Evolutionary conservation across 2,888 invertebrate species (phyloP), one percentile per base, ranked within the genome.

Genomic region (Boloria euphrosyne): DNA sequence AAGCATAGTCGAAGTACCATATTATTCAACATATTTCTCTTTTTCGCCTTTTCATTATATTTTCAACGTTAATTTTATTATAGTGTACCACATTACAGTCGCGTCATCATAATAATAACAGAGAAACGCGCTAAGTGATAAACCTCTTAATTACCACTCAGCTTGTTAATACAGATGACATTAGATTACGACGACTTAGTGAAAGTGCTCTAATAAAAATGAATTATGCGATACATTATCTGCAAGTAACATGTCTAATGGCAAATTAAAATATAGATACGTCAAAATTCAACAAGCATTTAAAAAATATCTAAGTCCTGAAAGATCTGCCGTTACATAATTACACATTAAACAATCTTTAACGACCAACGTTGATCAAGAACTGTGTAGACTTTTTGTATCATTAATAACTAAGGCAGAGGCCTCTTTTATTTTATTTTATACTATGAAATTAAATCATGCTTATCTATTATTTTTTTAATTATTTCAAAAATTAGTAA

Each of bases 71-170:
- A 0, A 49, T 38, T 59, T 59, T 59, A 57, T 22, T 58, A 27
- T 47, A 6, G 5, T 13, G 52, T 13, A 52, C 18, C 13, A 58
- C 38, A 44, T 18, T 58, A 46, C 38, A 17, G 44, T 58, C 50
- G 27, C 50, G 49, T 49, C 44, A 62, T 54, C 44, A 59, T 71
- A 69, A 68, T 72, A 66, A 70, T 70, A 70, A 58, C 38, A 62
- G 65, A 67, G 54, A 66, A 66, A 73, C 54, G 65, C 51, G 55
- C 65, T 50, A 66, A 64, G 65, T 57, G 47, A 67, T 69, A 65
- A 67, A 65, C 50, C 52, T 66, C 31, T 70, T 66, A 64, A 70
- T 70, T 62, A 51, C 61, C 43, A 51, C 59, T 62, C 52, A 38
- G 47, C 62, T 67, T 67, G 61, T 64, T 69, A 62, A 64, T 58